These are phyloP conservation scores for Meloe dianella DNA, from an alignment of 2,888 invertebrate species.

Conservation along the genomic window DNA sequence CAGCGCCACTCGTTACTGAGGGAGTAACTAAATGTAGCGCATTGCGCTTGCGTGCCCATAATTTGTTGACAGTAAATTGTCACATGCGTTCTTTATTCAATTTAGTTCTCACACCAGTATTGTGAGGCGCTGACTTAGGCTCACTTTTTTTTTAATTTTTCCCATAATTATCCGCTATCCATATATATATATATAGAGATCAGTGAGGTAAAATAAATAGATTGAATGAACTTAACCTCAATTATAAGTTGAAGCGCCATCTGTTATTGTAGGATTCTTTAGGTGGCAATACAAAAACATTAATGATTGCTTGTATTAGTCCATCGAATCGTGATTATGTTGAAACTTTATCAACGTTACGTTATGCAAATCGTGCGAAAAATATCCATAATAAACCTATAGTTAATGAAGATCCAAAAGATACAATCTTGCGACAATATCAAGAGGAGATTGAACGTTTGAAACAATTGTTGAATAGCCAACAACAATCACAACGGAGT, in stretches of 20 bases:
- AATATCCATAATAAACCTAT: slow-evolving; percentile 85
- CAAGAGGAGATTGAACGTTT: slow-evolving; percentile 82
- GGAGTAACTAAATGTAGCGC: too few relatives aligned
- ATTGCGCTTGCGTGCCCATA: too few relatives aligned
- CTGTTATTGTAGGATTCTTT: slow-evolving; percentile 69
- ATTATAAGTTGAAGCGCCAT: neutral
- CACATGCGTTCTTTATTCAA: too few relatives aligned
- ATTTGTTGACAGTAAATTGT: too few relatives aligned
- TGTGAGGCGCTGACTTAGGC: too few relatives aligned
- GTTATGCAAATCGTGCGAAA: slow-evolving; percentile 86
- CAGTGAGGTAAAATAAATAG: too few relatives aligned
- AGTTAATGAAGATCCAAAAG: slow-evolving; percentile 90
- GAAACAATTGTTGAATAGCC: slow-evolving; percentile 61
- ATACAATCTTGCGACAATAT: slow-evolving; percentile 82
- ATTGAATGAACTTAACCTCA: neutral
- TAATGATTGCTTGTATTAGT: slow-evolving; percentile 87
- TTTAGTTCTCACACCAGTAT: too few relatives aligned
- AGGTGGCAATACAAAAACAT: slow-evolving; percentile 86
- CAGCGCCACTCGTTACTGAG: too few relatives aligned
- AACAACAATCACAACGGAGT: slow-evolving; percentile 36
- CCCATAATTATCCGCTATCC: too few relatives aligned
- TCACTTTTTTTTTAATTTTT: too few relatives aligned
- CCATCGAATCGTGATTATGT: slow-evolving; percentile 84
- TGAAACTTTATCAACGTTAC: slow-evolving; percentile 80
- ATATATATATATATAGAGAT: too few relatives aligned